Base-by-base conservation (phyloP, 1,140 invertebrate species). In the Aporrectodea caliginosa region DNA sequence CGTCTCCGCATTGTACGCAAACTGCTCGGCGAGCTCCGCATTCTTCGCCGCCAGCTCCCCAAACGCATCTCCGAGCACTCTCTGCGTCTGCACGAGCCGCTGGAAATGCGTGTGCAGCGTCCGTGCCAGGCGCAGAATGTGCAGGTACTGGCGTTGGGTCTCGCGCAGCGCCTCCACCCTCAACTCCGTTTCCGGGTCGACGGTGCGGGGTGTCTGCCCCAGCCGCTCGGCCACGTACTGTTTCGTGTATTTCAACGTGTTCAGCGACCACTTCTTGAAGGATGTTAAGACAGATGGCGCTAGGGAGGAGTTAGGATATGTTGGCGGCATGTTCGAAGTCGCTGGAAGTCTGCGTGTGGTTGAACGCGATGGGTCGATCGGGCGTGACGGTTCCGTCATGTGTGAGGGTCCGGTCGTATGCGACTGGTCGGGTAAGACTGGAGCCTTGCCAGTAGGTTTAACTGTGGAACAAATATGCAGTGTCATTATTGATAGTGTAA, bases 161-260 rank as follows among this genome's bases (percentile, higher is more conserved):
- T 98, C 95, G 80, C 95, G 90, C 69, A 98, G 88, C 82, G 92
- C 91, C 88, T 97, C 95, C 80, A 98, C 98, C 87, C 97, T 94
- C 30, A 92, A 91, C 90, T 98, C 96, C 79, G 98, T 87, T 88
- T 98, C 95, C 91, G 90, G 84, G 90, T 97, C 95, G 78, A 95
- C 93, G 43, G 96, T 98, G 80, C 94, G 71, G 29, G 35, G 14
- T 16, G 76, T 93, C 90, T 97, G 97, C 1, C 96, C 96, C 71
- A 98, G 89, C 89, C 95, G 96, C 87, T 98, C 96, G 84, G 96
- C 94, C 88, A 98, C 92, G 70, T 97, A 90, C 87, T 98, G 96
- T 83, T 94, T 94, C 0, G 96, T 98, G 86, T 95, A 98, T 88
- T 98, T 98, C 86, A 97, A 98, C 0, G 96, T 98, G 78, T 95